A percentile compares a stretch with the other conserved stretches of the same genome.
phyloP scores from a whole-genome alignment of 92 coral and sea anemone genomes.

The Zoanthus gigantus region DNA sequence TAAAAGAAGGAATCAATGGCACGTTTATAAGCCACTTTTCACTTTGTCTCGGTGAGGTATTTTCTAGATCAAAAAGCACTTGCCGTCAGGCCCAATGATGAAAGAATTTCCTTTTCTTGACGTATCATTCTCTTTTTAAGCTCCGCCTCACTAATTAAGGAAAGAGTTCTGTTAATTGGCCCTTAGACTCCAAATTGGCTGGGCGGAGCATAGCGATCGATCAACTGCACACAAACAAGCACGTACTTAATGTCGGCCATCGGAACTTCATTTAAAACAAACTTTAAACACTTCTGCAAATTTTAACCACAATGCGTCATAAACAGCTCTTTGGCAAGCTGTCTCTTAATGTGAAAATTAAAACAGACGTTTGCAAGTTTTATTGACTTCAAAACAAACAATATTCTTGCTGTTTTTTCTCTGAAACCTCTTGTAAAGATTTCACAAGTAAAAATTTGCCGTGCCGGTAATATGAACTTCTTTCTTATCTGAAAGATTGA shows the following conservation, averaged over 20 bases:
- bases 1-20: background rate
- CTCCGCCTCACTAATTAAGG: constrained; percentile 46
- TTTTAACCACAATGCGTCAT: constrained; percentile 9
- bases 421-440: background rate
- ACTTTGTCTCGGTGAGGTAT: constrained; percentile 13
- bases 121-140: background rate
- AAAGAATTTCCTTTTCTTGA: constrained; percentile 12
- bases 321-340: constrained; percentile 20
- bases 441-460: constrained; percentile 16
- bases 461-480: background rate
- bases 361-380: background rate
- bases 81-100: constrained; percentile 6
- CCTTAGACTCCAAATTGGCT: constrained; percentile 46
- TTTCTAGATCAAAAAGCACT: background rate
- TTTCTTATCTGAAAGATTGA: constrained; percentile 18
- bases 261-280: background rate
- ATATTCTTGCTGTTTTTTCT: background rate
- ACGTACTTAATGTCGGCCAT: constrained; percentile 19
- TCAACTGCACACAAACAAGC: constrained; percentile 7
- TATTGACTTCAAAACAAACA: constrained; percentile 14
- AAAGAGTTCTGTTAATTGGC: constrained; percentile 46
- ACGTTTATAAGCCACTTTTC: background rate
- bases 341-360: constrained; percentile 14
- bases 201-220: constrained; percentile 42
- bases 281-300: background rate